These are phyloP conservation scores for Penaeus japonicus DNA, from an alignment of 1,140 invertebrate species.

Conservation along the genomic window DNA sequence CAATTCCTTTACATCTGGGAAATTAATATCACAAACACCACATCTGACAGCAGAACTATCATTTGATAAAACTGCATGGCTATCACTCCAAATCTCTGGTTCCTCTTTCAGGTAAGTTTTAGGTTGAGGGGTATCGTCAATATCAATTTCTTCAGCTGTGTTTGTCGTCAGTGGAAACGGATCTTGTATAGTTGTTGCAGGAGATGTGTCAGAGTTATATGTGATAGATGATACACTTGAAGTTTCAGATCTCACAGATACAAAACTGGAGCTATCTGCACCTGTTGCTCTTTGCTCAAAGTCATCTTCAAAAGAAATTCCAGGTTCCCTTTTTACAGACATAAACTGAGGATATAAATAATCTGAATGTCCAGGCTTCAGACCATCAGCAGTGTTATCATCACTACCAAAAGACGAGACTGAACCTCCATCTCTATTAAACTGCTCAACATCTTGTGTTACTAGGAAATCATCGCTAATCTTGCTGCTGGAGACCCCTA, in stretches of 20 bases:
- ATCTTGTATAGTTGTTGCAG: no score
- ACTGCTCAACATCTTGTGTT: not conserved
- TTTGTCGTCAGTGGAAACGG: not conserved
- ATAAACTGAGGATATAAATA: no score
- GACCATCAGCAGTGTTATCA: no score
- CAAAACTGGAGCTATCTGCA: no score
- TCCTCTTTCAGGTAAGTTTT: not conserved
- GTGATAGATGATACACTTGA: not conserved
- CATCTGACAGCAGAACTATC: not conserved
- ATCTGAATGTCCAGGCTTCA: no score
- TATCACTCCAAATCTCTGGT: not conserved
- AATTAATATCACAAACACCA: not conserved
- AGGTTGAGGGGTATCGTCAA: no score
- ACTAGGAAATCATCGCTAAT: slow-evolving; percentile 26
- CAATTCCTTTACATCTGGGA: not conserved
- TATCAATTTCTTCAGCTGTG: no score
- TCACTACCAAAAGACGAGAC: not conserved
- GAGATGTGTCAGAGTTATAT: no score
- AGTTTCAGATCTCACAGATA: no score
- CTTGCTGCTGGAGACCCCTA: slow-evolving; percentile 15
- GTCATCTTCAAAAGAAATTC: no score
- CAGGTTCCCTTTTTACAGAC: no score
- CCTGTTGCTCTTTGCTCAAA: no score
- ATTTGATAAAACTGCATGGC: not conserved
- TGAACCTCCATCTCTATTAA: not conserved